Conservation (phyloP, 1,140 invertebrate species). For the Araneus ventricosus region DNA sequence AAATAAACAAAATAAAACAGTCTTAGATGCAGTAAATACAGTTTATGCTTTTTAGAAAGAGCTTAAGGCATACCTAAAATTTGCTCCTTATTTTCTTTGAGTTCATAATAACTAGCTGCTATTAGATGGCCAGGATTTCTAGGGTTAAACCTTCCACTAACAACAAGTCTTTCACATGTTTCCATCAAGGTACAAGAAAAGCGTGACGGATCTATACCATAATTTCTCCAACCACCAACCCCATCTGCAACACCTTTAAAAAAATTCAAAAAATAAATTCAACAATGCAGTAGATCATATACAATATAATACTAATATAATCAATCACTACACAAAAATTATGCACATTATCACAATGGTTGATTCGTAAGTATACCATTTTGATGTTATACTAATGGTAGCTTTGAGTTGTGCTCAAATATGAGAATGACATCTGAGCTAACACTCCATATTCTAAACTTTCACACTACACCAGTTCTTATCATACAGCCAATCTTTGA, state of each 20-base stretch:
- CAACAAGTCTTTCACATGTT: conserved; percentile 95
- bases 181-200: conserved; percentile 96
- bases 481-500: too few relatives aligned
- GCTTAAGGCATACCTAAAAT: conserved; percentile 87
- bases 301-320: neutral
- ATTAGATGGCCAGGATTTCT: conserved; percentile 92
- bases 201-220: conserved; percentile 98
- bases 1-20: neutral
- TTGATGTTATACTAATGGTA: too few relatives aligned
- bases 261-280: conserved; percentile 52
- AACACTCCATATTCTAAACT: too few relatives aligned
- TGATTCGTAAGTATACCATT: too few relatives aligned
- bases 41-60: neutral
- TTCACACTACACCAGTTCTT: too few relatives aligned
- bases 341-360: too few relatives aligned
- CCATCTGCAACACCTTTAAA: conserved; percentile 96
- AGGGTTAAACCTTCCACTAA: conserved; percentile 89
- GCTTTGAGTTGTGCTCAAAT: too few relatives aligned
- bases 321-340: too few relatives aligned
- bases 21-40: neutral
- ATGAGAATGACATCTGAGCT: too few relatives aligned
- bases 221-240: conserved; percentile 97
- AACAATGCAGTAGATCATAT: neutral
- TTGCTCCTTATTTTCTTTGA: conserved; percentile 94
- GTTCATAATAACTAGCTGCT: conserved; percentile 93